These are phyloP conservation scores for Masnerella sp. DNA, from an alignment of 2,888 invertebrate species.

Conservation along the genomic window DNA sequence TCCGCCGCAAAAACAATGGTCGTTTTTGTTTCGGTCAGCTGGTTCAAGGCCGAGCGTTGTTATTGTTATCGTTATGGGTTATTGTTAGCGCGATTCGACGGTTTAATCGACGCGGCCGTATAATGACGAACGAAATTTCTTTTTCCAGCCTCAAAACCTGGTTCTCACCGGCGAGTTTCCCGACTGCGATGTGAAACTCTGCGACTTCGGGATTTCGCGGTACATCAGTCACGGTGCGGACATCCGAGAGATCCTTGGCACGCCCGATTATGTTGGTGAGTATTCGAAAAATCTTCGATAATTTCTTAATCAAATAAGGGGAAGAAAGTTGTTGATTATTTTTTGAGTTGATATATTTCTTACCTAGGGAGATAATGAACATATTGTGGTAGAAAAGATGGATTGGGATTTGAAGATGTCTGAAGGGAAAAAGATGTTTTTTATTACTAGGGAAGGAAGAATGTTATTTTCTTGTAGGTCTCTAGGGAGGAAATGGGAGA, in stretches of 20 bases:
- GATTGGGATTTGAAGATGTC: no score
- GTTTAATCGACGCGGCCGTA: constrained; percentile 33
- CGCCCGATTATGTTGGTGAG: constrained; percentile 96
- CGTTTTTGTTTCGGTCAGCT: constrained; percentile 43
- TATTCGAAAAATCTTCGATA: neutral
- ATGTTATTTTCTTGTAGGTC: no score
- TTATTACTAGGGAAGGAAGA: no score
- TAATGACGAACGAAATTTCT: constrained; percentile 49
- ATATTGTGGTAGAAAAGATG: no score
- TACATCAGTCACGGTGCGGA: constrained; percentile 94
- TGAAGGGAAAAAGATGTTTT: no score
- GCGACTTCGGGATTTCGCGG: constrained; percentile 96
- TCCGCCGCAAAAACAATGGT: constrained; percentile 20
- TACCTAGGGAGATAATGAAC: no score
- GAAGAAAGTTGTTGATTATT: no score
- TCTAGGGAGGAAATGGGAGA: no score
- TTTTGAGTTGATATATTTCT: no score
- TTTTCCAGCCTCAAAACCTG: constrained; percentile 93
- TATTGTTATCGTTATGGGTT: constrained; percentile 27
- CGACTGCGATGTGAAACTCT: constrained; percentile 90
- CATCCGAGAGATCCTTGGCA: constrained; percentile 95
- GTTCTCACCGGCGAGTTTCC: constrained; percentile 88
- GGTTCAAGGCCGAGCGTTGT: constrained; percentile 39
- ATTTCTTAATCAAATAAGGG: no score
- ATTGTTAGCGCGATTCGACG: constrained; percentile 11